phyloP scores from a whole-genome alignment of 1,140 invertebrate genomes.

The Drosophila asahinai region DNA sequence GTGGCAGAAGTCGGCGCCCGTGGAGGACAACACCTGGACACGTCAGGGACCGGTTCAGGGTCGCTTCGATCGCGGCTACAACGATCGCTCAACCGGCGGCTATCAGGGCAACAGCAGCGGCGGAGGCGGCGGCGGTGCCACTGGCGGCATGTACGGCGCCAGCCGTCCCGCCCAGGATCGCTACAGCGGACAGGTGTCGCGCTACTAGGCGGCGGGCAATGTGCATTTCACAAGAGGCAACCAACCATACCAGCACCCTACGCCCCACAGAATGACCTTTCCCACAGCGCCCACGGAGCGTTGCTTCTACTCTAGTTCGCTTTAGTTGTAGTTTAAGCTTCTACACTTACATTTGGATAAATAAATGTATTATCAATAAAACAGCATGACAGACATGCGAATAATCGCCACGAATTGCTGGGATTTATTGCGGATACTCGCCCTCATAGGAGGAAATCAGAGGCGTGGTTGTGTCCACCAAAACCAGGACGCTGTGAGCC shows the following conservation, averaged over 20 bases:
- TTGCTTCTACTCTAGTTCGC: slow-evolving; percentile 60
- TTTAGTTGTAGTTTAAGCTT: slow-evolving; percentile 65
- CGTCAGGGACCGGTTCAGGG: slow-evolving; percentile 68
- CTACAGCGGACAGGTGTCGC: slow-evolving; percentile 70
- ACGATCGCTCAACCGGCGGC: slow-evolving; percentile 77
- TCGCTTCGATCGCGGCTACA: slow-evolving; percentile 81
- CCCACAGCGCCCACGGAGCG: slow-evolving; percentile 38
- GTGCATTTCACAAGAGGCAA: slow-evolving; percentile 49
- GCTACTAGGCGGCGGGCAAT: slow-evolving; percentile 48
- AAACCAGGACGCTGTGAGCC: slow-evolving; percentile 87
- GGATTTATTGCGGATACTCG: slow-evolving; percentile 19
- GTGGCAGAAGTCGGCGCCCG: slow-evolving; percentile 69
- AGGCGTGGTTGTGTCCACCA: slow-evolving; percentile 89
- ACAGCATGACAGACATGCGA: slow-evolving; percentile 5
- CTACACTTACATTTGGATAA: slow-evolving; percentile 64
- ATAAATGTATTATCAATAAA: slow-evolving; percentile 53
- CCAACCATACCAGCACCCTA: slow-evolving; percentile 1
- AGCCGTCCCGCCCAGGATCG: slow-evolving; percentile 71
- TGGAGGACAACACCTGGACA: slow-evolving; percentile 73
- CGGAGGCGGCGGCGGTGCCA: slow-evolving; percentile 17
- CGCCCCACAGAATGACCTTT: slow-evolving; percentile 32
- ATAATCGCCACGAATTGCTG: not conserved
- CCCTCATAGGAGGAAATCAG: slow-evolving; percentile 82
- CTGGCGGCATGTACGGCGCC: slow-evolving; percentile 70
- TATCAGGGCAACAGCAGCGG: slow-evolving; percentile 65